These are phyloP conservation scores for Pseudomyrmex concolor DNA, from an alignment of 1,140 invertebrate genomes.

Conservation along the genomic window DNA sequence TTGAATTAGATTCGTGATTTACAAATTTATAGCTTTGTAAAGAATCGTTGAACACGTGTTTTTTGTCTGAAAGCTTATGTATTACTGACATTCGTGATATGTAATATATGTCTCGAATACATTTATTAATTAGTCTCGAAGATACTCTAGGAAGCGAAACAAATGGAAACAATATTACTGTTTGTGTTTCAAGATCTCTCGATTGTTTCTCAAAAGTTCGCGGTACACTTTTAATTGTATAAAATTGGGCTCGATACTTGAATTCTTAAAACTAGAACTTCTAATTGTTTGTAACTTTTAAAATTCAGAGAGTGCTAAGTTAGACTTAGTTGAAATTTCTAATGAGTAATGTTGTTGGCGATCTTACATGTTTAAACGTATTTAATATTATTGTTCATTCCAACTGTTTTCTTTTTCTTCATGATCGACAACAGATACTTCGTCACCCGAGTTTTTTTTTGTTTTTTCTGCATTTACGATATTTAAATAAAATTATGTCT, in stretches of 20 bases:
- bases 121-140: neutral
- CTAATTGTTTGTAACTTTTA: constrained; percentile 61
- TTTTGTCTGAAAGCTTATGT: neutral
- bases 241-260: constrained; percentile 42
- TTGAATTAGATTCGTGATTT: neutral
- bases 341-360: constrained; percentile 80
- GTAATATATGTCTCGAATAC: neutral
- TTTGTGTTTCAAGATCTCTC: neutral
- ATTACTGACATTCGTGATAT: neutral
- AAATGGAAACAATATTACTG: neutral
- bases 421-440: constrained; percentile 62
- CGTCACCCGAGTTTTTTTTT: constrained; percentile 70
- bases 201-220: constrained; percentile 12
- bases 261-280: constrained; percentile 46
- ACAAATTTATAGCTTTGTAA: neutral
- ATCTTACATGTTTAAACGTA: constrained; percentile 80
- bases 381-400: constrained; percentile 76
- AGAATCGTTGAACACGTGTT: constrained; percentile 43
- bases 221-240: constrained; percentile 44
- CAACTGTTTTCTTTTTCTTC: constrained; percentile 69
- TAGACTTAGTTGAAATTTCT: constrained; percentile 69
- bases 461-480: constrained; percentile 75
- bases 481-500: constrained; percentile 69
- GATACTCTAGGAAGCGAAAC: neutral
- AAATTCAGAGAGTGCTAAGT: constrained; percentile 64